Conservation (phyloP, 2,797 vertebrate species). For the Threskiornis aethiopicus region DNA sequence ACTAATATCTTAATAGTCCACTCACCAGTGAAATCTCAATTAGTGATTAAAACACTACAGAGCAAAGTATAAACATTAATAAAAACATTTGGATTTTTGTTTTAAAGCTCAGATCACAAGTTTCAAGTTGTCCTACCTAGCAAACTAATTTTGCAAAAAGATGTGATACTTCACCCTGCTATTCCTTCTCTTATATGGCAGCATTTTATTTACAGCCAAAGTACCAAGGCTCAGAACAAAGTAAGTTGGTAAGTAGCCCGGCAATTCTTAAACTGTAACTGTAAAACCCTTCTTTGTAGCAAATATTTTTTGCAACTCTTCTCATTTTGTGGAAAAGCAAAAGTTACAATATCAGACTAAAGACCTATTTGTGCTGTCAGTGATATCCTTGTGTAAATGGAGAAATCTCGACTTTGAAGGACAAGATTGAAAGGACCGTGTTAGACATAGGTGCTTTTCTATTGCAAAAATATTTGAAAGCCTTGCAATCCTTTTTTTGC, state of each 20-base stretch:
- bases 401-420: not conserved
- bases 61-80: not conserved
- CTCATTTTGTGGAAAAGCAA: not conserved
- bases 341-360: not conserved
- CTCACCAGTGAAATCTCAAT: not conserved
- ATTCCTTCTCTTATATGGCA: not conserved
- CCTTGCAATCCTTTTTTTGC: not conserved
- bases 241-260: accelerated
- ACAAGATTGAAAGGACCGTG: accelerated
- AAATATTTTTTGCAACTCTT: not conserved
- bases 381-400: not conserved
- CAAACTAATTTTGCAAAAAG: not conserved
- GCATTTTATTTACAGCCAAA: not conserved
- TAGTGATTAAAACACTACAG: not conserved
- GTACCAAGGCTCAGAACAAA: not conserved
- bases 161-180: not conserved
- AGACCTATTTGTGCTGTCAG: not conserved
- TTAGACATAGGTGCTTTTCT: not conserved
- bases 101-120: not conserved
- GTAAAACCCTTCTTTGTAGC: not conserved
- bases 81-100: not conserved
- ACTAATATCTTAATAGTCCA: not conserved
- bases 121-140: not conserved
- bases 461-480: not conserved
- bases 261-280: not conserved